Base-by-base conservation (phyloP, 2,888 invertebrate species). In the Andrena praecox region DNA sequence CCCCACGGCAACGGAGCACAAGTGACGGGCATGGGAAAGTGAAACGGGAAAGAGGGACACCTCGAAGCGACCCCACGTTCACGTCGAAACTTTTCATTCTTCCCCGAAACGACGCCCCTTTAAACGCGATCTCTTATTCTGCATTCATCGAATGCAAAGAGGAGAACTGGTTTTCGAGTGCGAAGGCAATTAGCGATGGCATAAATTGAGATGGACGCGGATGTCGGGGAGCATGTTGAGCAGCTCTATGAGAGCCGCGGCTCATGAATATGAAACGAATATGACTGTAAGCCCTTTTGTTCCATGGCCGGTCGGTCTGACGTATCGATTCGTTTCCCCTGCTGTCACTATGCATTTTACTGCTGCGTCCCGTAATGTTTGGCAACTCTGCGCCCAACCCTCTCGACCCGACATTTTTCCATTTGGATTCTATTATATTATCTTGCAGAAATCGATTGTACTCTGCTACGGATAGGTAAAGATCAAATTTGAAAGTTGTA, bases 211-310 rank as follows among this genome's bases (percentile, higher is more conserved):
- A 88, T 85, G 77, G 88, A 88, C 80, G 86, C 79, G 79, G 69
- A 86, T 84, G 85, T 87, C 81, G 82, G 76, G 76, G 63, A 78
- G 85, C 86, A 81, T 78, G 86, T 85, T 85, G 88, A 88, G 83
- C 84, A 85, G 83, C 75, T 71, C 82, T 71, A 69, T 69, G 75
- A 74, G 73, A 79, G 35, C 48, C 63, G 76, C 63, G 82, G 82
- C 83, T 90, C 89, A 90, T 91, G 90, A 91, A 91, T 91, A 91
- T 90, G 90, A 89, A 91, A 89, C 88, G 87, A 86, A 86, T 89
- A 87, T 88, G 88, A 87, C 86, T 88, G 85, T 70, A 72, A 85
- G 82, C 83, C 84, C 89, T 91, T 90, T 90, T 90, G 91, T 91
- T 71, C 77, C 42, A 67, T 56, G 52, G 35, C 63, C 73, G 56